Base-by-base conservation (phyloP, 2,113 vertebrate species). In the Seriola aureovittata region DNA sequence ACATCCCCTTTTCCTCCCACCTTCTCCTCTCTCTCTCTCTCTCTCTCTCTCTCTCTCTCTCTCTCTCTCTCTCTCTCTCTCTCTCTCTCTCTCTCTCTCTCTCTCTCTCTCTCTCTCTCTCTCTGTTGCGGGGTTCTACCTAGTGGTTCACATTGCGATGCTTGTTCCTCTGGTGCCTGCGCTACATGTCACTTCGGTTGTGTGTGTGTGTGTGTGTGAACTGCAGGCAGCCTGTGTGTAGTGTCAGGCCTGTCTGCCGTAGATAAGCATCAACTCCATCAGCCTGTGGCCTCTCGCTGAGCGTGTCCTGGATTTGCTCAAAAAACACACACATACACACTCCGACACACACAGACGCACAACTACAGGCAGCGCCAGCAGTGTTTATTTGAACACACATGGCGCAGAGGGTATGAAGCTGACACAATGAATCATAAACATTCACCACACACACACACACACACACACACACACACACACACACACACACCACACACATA, bases 251-350 rank as follows among this genome's bases (percentile, higher is more conserved):
- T 81, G 85, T 90, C 89, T 92, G 85, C 80, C 36, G 17, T 63
- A 77, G 89, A 92, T 91, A 89, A 85, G 84, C 86, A 91, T 92
- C 87, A 85, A 23, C 80, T 80, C 67, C 79, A 81, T 91, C 85
- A 81, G 78, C 74, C 76, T 32, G 68, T 79, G 82, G 83, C 83
- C 86, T 85, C 88, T 89, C 3, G 19, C 86, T 70, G 83, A 90
- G 81, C 19, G 16, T 78, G 85, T 32, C 84, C 89, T 87, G 85
- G 77, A 84, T 92, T 81, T 89, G 57, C 55, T 71, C 11, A 78
- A 76, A 88, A 75, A 38, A 70, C 11, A 76, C 14, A 67, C 36
- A 64, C 67, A 88, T 23, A 75, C 29, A 8, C 48, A 63, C 7
- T n/a, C 12, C 8, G 40, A 38, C 34, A 5, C 38, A 59, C 77